Evolutionary conservation across 2,797 vertebrate species (phyloP), one percentile per base, ranked within the genome.

Genomic region (Cygnus olor): DNA sequence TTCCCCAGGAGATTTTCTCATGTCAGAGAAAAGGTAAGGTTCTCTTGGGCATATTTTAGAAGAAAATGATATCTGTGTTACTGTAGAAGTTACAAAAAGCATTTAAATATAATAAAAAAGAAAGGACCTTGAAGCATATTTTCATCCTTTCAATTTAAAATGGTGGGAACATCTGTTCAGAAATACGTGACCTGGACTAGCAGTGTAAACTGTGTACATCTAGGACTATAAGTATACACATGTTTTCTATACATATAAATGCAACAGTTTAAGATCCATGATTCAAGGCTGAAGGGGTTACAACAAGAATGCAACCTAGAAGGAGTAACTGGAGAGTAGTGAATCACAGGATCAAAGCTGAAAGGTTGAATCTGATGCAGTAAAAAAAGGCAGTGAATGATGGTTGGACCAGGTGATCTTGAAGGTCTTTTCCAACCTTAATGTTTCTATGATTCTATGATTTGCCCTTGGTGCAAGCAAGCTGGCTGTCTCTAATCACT

Each of bases 131-230:
- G 16, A 92, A 14, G 49, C 49, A 1, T 54, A 44, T 85, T 73
- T 90, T 77, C 32, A 54, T 53, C 12, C 24, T 90, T 89, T 74
- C 32, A 21, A 7, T 73, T 85, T 86, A 11, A 80, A 85, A 20
- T 30, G 7, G 8, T 65, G 38, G 18, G 24, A 76, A 53, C 3
- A 21, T 58, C 38, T 72, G 14, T 47, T 81, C 27, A 53, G 60
- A 69, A 79, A 70, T 32, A 45, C 2, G 9, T 40, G 32, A 40
- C 47, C 24, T 24, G 34, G 34, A 27, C n/a, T 66, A 54, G 49
- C 11, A 66, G n/a, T n/a, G 34, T 76, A 79, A 61, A 7, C 4
- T 72, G 16, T 38, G 14, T 19, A 0, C 61, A 3, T 42, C 24
- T 77, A 12, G 21, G 38, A 32, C 4, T 80, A 15, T 20, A 47